These are phyloP conservation scores for Verasper variegatus DNA, from an alignment of 2,113 vertebrate genomes.

Conservation along the genomic window DNA sequence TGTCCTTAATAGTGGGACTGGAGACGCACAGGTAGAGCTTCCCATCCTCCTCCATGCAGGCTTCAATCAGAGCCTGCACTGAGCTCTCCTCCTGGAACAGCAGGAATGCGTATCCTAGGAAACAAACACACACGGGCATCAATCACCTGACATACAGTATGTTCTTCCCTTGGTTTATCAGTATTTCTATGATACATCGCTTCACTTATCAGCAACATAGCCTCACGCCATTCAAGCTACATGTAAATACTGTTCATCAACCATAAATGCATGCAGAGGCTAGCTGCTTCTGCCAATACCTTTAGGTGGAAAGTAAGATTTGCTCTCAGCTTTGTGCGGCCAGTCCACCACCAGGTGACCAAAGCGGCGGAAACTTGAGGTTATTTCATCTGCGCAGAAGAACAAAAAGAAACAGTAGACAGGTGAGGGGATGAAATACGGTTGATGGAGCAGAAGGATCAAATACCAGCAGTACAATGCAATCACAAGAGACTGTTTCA, in stretches of 20 bases:
- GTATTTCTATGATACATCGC: too few species aligned
- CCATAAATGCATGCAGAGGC: background rate
- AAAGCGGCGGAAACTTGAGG: conserved; percentile 96
- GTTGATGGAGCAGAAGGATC: background rate
- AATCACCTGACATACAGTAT: background rate
- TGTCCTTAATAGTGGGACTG: conserved; percentile 99
- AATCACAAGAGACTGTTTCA: background rate
- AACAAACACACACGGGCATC: conserved; percentile 39
- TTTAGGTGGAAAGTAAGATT: conserved; percentile 99
- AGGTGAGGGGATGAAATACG: background rate
- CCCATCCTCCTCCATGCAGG: conserved; percentile 97
- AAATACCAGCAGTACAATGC: background rate
- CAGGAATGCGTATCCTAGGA: conserved; percentile 95
- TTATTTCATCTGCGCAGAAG: conserved; percentile 91
- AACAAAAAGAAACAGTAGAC: background rate
- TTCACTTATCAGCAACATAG: background rate
- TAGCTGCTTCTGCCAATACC: conserved; percentile 79
- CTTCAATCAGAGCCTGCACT: conserved; percentile 96
- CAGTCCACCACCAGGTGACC: conserved; percentile 98
- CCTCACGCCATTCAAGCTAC: background rate
- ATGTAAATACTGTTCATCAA: background rate
- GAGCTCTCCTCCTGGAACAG: conserved; percentile 99
- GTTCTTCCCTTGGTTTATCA: background rate
- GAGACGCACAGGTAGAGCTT: conserved; percentile 99
- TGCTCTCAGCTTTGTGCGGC: conserved; percentile 99